Evolutionary conservation across 2,888 invertebrate genomes (phyloP).

Genomic region (Limulus polyphemus): DNA sequence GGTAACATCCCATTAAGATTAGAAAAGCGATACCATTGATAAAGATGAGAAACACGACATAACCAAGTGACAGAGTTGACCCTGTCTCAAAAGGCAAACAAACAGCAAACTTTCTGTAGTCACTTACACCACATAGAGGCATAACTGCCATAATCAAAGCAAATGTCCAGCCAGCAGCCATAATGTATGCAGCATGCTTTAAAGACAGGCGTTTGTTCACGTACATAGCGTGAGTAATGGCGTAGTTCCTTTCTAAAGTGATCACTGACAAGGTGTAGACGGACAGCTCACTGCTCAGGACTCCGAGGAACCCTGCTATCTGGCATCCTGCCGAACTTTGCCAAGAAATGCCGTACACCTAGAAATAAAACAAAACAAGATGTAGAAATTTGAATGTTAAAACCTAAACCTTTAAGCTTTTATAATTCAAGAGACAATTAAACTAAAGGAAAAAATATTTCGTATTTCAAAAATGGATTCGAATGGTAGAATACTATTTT

Average conservation of each 20-base stretch:
- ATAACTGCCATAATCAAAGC: constrained; percentile 71
- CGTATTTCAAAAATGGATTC: too few relatives aligned
- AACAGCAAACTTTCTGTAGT: constrained; percentile 91
- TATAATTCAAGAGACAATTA: background rate
- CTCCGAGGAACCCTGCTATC: constrained; percentile 85
- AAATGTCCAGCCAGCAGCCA: constrained; percentile 82
- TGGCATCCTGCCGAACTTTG: constrained; percentile 89
- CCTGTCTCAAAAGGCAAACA: constrained; percentile 89
- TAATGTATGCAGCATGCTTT: constrained; percentile 78
- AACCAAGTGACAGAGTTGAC: constrained; percentile 61
- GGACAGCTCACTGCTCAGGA: constrained; percentile 81
- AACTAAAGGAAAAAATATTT: background rate
- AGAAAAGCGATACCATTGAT: constrained; percentile 88
- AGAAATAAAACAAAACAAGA: background rate
- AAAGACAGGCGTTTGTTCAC: constrained; percentile 84
- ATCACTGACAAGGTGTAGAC: constrained; percentile 94
- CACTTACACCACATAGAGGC: constrained; percentile 80
- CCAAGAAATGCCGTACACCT: constrained; percentile 92
- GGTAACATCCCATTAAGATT: constrained; percentile 86
- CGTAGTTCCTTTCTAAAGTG: constrained; percentile 87
- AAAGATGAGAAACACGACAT: constrained; percentile 78
- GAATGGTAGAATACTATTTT: too few relatives aligned
- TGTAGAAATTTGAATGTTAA: background rate
- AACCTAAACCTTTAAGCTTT: background rate
- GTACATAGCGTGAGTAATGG: constrained; percentile 95